phyloP scores from a whole-genome alignment of 1,140 invertebrate genomes.

The Chymomyza costata region DNA sequence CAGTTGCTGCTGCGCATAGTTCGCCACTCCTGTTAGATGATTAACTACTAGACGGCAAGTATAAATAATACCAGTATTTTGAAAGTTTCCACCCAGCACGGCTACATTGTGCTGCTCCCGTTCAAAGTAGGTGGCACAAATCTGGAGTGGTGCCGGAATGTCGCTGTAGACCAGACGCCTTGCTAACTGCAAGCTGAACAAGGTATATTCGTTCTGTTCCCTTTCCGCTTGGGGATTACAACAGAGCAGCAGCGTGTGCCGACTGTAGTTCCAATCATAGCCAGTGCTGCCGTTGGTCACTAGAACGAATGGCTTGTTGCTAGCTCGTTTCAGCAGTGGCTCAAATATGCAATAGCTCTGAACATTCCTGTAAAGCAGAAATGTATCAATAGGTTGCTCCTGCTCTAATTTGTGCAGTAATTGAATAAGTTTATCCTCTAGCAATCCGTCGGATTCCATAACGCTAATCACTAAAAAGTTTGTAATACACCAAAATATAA shows the following conservation, averaged over 20 bases:
- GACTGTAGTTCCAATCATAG: conserved; percentile 35
- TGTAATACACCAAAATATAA: no score
- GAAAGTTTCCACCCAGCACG: conserved; percentile 23
- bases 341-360: conserved; percentile 33
- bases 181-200: conserved; percentile 25
- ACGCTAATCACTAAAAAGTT: no score
- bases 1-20: no score
- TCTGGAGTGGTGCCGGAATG: not conserved
- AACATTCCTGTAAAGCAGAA: conserved; percentile 29
- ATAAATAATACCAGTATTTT: conserved; percentile 11
- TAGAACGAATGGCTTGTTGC: conserved; percentile 40
- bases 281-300: conserved; percentile 19
- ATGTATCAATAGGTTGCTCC: conserved; percentile 32
- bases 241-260: conserved; percentile 21
- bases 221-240: conserved; percentile 23
- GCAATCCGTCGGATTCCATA: conserved; percentile 1
- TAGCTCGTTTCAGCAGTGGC: not conserved
- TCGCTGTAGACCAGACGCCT: conserved; percentile 27
- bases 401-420: conserved; percentile 16
- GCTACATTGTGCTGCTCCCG: conserved; percentile 47
- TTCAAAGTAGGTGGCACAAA: conserved; percentile 25
- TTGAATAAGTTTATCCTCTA: conserved; percentile 7
- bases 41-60: conserved; percentile 26
- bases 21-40: not conserved
- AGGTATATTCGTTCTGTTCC: conserved; percentile 17